Percentiles rank a stretch among this genome's conserved stretches.
These are phyloP conservation scores for Euzophera pinguis DNA, from an alignment of 2,888 invertebrate genomes.

Conservation along the genomic window DNA sequence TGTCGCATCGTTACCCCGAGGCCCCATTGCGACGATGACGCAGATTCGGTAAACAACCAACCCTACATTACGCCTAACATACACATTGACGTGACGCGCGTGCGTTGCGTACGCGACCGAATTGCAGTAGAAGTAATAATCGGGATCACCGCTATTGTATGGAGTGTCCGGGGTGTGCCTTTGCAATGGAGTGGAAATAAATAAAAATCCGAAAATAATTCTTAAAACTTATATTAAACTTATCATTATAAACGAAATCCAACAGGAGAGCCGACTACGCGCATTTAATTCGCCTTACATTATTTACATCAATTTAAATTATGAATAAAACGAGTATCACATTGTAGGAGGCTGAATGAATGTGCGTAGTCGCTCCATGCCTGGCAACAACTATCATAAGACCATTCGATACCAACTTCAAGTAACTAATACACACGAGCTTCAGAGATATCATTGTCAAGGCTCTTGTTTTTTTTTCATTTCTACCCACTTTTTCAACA, in stretches of 20 bases:
- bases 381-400: conserved; percentile 54
- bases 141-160: too few species aligned
- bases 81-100: too few species aligned
- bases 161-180: too few species aligned
- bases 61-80: too few species aligned
- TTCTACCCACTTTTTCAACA: too few species aligned
- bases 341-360: conserved; percentile 10
- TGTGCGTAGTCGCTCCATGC: conserved; percentile 25
- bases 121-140: too few species aligned
- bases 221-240: conserved; percentile 19
- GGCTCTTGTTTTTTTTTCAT: not conserved
- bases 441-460: not conserved
- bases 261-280: conserved; percentile 14
- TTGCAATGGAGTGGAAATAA: not conserved
- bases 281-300: conserved; percentile 14
- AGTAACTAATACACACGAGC: not conserved
- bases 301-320: conserved; percentile 19
- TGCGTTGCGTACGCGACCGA: too few species aligned
- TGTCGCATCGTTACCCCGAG: too few species aligned
- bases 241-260: conserved; percentile 22
- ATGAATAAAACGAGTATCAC: conserved; percentile 19
- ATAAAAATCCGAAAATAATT: conserved; percentile 9
- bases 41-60: too few species aligned
- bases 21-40: too few species aligned
- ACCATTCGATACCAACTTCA: conserved; percentile 4